phyloP scores from a whole-genome alignment of 2,888 invertebrate species.

The Cyrtodaria siliqua region DNA sequence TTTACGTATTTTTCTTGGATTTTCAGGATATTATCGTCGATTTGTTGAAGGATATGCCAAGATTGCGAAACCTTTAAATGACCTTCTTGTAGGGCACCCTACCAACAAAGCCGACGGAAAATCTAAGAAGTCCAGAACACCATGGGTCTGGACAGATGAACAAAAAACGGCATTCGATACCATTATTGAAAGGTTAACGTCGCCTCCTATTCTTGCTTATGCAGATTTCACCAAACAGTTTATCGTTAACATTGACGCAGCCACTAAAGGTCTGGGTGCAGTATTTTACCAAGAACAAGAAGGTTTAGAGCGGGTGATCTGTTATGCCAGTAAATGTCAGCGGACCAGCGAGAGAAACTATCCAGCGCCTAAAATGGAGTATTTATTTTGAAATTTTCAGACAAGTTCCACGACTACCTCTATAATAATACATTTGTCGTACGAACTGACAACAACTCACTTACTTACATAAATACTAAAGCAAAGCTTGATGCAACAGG shows the following conservation, averaged over 20 bases:
- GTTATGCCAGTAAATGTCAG: constrained; percentile 18
- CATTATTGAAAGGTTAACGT: background rate
- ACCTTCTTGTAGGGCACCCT: constrained; percentile 2
- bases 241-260: background rate
- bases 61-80: constrained; percentile 12
- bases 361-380: constrained; percentile 26
- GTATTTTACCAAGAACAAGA: constrained; percentile 17
- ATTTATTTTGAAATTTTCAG: constrained; percentile 29
- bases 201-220: constrained; percentile 1
- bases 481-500: constrained; percentile 31
- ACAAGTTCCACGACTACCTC: constrained; percentile 29
- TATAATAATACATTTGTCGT: constrained; percentile 21
- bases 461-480: constrained; percentile 18
- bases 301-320: background rate
- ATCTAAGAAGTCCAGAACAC: background rate
- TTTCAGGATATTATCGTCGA: background rate
- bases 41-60: constrained; percentile 2
- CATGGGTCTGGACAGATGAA: background rate
- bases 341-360: constrained; percentile 11
- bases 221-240: constrained; percentile 15
- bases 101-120: constrained; percentile 1
- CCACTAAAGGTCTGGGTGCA: background rate
- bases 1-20: background rate
- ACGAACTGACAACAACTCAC: constrained; percentile 29
- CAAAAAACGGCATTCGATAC: constrained; percentile 6